Evolutionary conservation across 2,797 vertebrate genomes (phyloP).

Genomic region (Enteromius paludinosus): DNA sequence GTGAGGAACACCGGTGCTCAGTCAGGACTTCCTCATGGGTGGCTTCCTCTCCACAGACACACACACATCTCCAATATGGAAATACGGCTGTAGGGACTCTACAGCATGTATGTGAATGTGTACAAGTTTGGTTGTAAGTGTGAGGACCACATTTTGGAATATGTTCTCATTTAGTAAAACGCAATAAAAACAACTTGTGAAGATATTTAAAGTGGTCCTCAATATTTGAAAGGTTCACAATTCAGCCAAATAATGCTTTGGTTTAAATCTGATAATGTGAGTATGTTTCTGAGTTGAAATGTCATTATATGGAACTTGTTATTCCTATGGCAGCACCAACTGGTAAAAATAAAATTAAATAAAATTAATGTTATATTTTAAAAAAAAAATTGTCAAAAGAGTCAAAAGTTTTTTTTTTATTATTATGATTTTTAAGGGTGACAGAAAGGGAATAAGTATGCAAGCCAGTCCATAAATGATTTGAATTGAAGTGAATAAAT

Average conservation of each 20-base stretch:
- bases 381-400: too few relatives aligned
- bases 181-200: not conserved
- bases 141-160: not conserved
- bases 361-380: not conserved
- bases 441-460: not conserved
- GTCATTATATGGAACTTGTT: not conserved
- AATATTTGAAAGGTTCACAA: not conserved
- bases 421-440: too few relatives aligned
- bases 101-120: not conserved
- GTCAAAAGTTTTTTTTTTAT: too few relatives aligned
- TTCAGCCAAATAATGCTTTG: not conserved
- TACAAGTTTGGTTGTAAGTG: not conserved
- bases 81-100: not conserved
- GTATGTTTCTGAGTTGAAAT: not conserved
- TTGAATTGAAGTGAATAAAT: too few relatives aligned
- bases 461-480: not conserved
- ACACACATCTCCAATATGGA: not conserved
- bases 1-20: conserved; percentile 16
- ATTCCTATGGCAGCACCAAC: not conserved
- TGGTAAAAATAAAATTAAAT: not conserved
- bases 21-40: conserved; percentile 38
- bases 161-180: not conserved
- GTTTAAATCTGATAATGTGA: not conserved
- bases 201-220: not conserved
- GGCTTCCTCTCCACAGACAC: conserved; percentile 10